A percentile compares a stretch with the other conserved stretches of the same genome.
phyloP scores from a whole-genome alignment of 2,113 vertebrate genomes.

The Prunella fulvescens region DNA sequence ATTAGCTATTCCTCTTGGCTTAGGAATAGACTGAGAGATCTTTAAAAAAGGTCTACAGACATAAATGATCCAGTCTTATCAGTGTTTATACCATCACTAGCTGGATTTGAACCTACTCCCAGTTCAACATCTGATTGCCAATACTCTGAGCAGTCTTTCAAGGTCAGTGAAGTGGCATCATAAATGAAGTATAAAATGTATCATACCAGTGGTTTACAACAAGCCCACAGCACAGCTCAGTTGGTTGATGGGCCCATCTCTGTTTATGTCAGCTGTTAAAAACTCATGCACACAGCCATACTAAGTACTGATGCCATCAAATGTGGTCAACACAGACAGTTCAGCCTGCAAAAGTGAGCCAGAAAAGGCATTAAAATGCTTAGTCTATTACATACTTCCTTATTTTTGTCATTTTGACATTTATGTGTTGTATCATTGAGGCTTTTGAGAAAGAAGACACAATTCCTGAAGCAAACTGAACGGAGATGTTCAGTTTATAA shows the following conservation, averaged over 20 bases:
- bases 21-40: not conserved
- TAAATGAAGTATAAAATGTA: not conserved
- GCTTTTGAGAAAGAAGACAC: constrained; percentile 68
- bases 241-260: constrained; percentile 23
- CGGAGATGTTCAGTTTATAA: constrained; percentile 61
- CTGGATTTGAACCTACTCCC: not conserved
- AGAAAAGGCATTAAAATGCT: constrained; percentile 78
- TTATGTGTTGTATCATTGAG: constrained; percentile 72
- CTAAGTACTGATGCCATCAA: constrained; percentile 66
- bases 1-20: not conserved
- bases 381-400: constrained; percentile 77
- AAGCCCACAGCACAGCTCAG: constrained; percentile 27
- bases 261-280: constrained; percentile 70
- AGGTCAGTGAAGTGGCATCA: not conserved
- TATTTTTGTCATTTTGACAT: constrained; percentile 78
- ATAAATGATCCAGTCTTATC: not conserved
- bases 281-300: constrained; percentile 42
- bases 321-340: constrained; percentile 61
- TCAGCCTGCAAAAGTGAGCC: constrained; percentile 63
- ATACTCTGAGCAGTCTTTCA: not conserved
- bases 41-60: not conserved
- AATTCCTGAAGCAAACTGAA: constrained; percentile 55
- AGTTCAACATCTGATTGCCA: not conserved
- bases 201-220: constrained; percentile 10
- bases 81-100: not conserved